A percentile compares a stretch with the other conserved stretches of the same genome.
Conservation (phyloP, 2,797 vertebrate species). For the Bradypus variegatus region DNA sequence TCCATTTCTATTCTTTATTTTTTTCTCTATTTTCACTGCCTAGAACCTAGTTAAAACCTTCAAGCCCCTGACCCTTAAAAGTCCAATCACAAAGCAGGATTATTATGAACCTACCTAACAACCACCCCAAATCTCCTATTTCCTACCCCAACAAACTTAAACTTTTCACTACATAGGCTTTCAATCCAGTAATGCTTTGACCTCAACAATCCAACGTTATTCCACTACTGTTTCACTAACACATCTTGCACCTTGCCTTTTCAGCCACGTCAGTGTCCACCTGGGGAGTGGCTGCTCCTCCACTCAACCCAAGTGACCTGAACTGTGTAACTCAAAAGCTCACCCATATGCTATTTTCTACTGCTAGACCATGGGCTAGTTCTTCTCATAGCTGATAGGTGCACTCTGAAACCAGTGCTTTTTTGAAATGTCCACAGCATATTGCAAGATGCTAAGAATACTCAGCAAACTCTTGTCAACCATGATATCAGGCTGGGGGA, state of each 20-base stretch:
- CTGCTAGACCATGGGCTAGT: not conserved
- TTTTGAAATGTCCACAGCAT: not conserved
- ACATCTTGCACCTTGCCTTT: no score
- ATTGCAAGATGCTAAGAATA: not conserved
- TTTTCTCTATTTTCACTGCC: not conserved
- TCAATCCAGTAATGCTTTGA: not conserved
- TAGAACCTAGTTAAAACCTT: not conserved
- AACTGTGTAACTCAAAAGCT: not conserved
- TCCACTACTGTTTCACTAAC: not conserved
- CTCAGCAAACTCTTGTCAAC: not conserved
- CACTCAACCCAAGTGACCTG: not conserved
- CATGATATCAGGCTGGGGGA: not conserved
- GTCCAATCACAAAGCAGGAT: not conserved
- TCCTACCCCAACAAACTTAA: not conserved
- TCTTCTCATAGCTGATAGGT: not conserved
- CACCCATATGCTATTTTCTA: not conserved
- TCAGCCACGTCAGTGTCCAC: not conserved
- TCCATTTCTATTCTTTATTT: not conserved
- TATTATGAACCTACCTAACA: not conserved
- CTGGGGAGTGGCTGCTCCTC: not conserved
- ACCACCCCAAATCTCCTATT: not conserved
- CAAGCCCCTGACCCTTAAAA: not conserved
- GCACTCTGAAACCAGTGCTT: not conserved
- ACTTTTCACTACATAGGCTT: not conserved
- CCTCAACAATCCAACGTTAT: not conserved